A percentile compares a stretch with the other conserved stretches of the same genome.
Conservation (phyloP, 2,113 vertebrate species). For the Corythaeola cristata region DNA sequence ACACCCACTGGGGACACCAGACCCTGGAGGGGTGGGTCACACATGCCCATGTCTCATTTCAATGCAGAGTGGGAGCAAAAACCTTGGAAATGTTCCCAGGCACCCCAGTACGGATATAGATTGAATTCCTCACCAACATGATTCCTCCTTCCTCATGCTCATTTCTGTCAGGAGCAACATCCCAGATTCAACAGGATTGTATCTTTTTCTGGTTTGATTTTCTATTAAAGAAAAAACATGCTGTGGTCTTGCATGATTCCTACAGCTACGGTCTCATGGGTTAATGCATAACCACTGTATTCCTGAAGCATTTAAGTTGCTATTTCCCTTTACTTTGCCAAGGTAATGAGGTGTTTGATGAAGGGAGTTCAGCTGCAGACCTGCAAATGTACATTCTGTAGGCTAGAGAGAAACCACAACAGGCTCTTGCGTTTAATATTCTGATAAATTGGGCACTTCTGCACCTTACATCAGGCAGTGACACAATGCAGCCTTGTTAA, state of each 20-base stretch:
- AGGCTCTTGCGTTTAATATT: background rate
- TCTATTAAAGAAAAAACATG: background rate
- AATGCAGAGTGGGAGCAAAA: background rate
- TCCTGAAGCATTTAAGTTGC: constrained; percentile 41
- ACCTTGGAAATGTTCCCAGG: background rate
- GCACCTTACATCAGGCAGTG: constrained; percentile 18
- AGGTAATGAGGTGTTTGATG: constrained; percentile 63
- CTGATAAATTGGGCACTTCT: constrained; percentile 44
- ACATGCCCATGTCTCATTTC: background rate
- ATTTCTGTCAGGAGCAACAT: background rate
- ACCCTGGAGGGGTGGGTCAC: background rate
- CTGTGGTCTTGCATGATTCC: background rate
- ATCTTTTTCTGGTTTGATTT: background rate
- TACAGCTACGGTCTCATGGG: background rate
- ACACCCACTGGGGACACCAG: background rate
- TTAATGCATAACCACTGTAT: constrained; percentile 42
- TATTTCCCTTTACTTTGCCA: constrained; percentile 52
- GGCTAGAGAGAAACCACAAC: constrained; percentile 28
- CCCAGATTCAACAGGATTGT: background rate
- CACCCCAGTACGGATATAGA: background rate
- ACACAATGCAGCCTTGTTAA: constrained; percentile 55
- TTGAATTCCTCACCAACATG: background rate
- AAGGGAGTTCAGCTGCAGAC: constrained; percentile 47
- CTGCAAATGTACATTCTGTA: constrained; percentile 20
- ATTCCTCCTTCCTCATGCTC: background rate